phyloP scores from a whole-genome alignment of 2,888 invertebrate species.

The Spodoptera exigua region DNA sequence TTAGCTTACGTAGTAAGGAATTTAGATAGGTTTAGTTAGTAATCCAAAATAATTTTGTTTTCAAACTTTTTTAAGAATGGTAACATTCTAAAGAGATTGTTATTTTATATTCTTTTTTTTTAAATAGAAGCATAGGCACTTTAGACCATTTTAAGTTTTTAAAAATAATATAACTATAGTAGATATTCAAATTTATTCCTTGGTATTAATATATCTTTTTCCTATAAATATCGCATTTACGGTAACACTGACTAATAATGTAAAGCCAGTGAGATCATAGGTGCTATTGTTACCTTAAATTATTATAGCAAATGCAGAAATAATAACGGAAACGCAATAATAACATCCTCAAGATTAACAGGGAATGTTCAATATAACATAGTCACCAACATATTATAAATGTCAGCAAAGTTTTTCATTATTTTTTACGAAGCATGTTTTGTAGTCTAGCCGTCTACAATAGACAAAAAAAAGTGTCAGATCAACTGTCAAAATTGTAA shows the following conservation, averaged over 20 bases:
- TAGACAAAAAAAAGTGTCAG: neutral
- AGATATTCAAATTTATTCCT: too few species aligned
- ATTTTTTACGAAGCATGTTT: too few species aligned
- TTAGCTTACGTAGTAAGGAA: constrained; percentile 2
- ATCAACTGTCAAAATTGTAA: neutral
- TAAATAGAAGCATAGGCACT: too few species aligned
- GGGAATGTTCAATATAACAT: neutral
- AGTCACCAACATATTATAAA: neutral
- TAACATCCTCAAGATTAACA: neutral
- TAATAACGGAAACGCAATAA: constrained; percentile 19
- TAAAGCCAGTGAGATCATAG: constrained; percentile 39
- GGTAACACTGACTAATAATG: constrained; percentile 8
- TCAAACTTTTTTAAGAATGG: neutral
- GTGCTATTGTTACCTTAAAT: constrained; percentile 6
- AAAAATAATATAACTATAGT: too few species aligned
- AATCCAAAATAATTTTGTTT: constrained; percentile 14
- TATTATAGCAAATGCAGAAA: constrained; percentile 20
- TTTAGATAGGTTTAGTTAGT: neutral
- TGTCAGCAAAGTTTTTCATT: too few species aligned
- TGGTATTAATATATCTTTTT: constrained; percentile 4
- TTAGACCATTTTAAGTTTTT: too few species aligned
- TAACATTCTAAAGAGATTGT: too few species aligned
- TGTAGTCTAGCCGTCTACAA: too few species aligned
- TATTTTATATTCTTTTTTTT: too few species aligned
- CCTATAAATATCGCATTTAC: constrained; percentile 13